phyloP scores from a whole-genome alignment of 1,140 invertebrate species.

The Ceratosolen fusciceps region DNA sequence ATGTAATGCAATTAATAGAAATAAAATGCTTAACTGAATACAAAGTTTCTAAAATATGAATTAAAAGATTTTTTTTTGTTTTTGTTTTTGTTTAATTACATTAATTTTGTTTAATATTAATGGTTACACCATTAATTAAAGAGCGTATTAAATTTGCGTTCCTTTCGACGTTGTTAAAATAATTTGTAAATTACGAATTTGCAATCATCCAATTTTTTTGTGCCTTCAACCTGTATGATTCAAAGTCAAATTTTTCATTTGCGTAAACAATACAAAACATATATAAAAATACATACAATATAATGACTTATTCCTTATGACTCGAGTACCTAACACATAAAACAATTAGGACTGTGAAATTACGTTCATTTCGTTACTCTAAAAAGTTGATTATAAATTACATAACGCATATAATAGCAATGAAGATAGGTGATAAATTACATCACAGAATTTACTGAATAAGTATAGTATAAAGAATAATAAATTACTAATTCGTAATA shows the following conservation, averaged over 20 bases:
- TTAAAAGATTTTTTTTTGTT: too few relatives aligned
- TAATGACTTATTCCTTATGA: conserved; percentile 39
- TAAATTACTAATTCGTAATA: not conserved
- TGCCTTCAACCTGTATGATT: conserved; percentile 17
- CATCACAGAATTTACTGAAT: not conserved
- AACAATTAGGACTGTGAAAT: conserved; percentile 7
- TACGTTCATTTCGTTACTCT: not conserved
- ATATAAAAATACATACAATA: conserved; percentile 16
- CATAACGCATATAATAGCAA: not conserved
- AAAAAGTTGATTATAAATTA: conserved; percentile 20
- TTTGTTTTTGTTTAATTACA: too few relatives aligned
- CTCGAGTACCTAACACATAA: conserved; percentile 16
- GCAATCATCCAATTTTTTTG: conserved; percentile 25
- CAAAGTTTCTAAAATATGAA: too few relatives aligned
- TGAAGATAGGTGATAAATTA: not conserved
- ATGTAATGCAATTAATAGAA: too few relatives aligned
- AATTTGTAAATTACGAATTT: not conserved
- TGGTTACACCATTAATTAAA: too few relatives aligned
- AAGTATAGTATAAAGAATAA: not conserved
- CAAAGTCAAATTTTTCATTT: conserved; percentile 12
- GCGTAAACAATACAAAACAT: conserved; percentile 11
- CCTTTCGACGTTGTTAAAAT: conserved; percentile 2
- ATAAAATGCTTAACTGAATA: too few relatives aligned
- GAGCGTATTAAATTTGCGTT: too few relatives aligned
- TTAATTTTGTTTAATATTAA: too few relatives aligned